Evolutionary conservation across 2,113 vertebrate genomes (phyloP).

Genomic region (Oxyruncus cristatus): DNA sequence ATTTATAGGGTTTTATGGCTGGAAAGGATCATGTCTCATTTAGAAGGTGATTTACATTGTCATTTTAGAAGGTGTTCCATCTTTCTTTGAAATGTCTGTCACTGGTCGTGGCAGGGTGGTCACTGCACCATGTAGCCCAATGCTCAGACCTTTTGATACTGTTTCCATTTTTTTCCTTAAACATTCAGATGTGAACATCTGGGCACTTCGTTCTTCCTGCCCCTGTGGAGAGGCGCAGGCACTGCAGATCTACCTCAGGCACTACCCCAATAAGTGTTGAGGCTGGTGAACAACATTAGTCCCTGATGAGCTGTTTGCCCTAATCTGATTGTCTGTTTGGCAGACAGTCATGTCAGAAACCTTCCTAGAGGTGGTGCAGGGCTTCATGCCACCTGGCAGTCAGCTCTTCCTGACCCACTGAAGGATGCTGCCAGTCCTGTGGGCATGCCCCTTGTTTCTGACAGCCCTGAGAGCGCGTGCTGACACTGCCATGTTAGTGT

Average conservation of each 20-base stretch:
- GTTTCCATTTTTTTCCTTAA: background rate
- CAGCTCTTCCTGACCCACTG: background rate
- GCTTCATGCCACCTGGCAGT: background rate
- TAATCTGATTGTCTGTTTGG: background rate
- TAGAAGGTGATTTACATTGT: background rate
- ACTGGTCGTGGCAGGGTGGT: background rate
- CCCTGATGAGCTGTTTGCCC: background rate
- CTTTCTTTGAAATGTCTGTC: background rate
- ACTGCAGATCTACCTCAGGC: background rate
- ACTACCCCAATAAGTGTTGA: fast-evolving
- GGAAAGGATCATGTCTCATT: background rate
- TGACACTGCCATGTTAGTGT: fast-evolving
- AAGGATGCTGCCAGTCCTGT: background rate
- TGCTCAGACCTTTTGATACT: background rate
- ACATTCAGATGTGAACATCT: fast-evolving
- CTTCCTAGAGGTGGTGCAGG: background rate
- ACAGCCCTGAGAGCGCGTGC: fast-evolving
- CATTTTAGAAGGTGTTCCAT: background rate
- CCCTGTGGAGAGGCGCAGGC: background rate
- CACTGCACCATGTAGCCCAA: background rate
- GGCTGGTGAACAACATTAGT: background rate
- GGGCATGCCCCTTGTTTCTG: background rate
- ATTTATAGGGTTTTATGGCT: background rate
- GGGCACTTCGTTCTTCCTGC: background rate
- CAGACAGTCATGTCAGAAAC: background rate